A percentile compares a stretch with the other conserved stretches of the same genome.
Conservation (phyloP, 2,888 invertebrate genomes). For the Sesia bembeciformis region DNA sequence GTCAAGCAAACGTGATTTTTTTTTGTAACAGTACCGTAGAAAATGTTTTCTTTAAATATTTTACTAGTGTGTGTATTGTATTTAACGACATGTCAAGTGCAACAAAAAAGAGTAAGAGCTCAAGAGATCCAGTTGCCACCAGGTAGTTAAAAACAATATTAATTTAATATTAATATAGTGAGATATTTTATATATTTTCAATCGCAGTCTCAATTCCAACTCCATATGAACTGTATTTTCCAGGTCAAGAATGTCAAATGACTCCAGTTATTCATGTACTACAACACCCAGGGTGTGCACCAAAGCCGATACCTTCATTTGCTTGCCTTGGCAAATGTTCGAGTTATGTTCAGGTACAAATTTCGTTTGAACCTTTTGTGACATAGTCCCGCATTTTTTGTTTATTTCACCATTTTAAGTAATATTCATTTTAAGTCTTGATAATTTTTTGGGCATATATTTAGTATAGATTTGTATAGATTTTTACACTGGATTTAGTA, state of each 20-base stretch:
- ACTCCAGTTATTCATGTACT: constrained; percentile 94
- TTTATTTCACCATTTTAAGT: too few species aligned
- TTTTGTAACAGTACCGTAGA: background rate
- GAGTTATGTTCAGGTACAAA: constrained; percentile 89
- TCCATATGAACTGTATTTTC: constrained; percentile 3
- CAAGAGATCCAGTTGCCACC: constrained; percentile 49
- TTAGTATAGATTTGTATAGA: too few species aligned
- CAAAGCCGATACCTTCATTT: constrained; percentile 94
- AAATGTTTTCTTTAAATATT: constrained; percentile 22
- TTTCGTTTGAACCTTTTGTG: too few species aligned
- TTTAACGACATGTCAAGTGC: constrained; percentile 27
- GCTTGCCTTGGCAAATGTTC: constrained; percentile 93
- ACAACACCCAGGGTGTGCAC: constrained; percentile 92
- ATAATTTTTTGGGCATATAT: too few species aligned
- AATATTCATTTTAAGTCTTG: too few species aligned
- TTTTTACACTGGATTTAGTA: too few species aligned
- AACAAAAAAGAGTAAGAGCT: constrained; percentile 30
- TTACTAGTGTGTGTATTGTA: constrained; percentile 22
- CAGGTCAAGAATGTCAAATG: constrained; percentile 88
- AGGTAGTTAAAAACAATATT: constrained; percentile 24
- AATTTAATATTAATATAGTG: background rate
- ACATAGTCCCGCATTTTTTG: too few species aligned
- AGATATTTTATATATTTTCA: background rate
- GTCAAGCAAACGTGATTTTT: background rate
- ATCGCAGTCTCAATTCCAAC: background rate